Evolutionary conservation across 92 coral and sea anemone species (phyloP), one percentile per base, ranked within the genome.

Genomic region (Palythoa heliodiscus): DNA sequence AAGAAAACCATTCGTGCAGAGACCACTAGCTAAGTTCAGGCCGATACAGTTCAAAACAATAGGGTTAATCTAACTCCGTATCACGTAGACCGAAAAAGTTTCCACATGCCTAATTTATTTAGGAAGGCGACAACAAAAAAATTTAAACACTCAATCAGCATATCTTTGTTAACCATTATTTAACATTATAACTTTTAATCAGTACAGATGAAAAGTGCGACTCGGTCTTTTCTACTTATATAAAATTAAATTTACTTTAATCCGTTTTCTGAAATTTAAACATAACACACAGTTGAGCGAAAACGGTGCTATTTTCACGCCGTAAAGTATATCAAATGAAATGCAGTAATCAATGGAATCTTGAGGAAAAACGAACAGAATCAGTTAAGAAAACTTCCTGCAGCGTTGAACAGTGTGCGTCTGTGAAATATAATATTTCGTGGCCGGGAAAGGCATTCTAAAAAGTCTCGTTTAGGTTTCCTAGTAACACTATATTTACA

Each of bases 1-100:
- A 69, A 68, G 72, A 68, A 69, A 25, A 25, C 17, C 37, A 11
- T 64, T 64, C 70, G 70, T 64, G 70, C 70, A 64, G 19, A 64
- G 29, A n/a, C 24, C 6, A 0, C 11, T 64, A 15, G 3, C 11
- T 64, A 15, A 22, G 29, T 64, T 64, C 19, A 64, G 73, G 24
- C 9, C 11, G 29, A 69, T 14, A 69, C 7, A 29, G 0, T 11
- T 2, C 7, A 11, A 25, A 22, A 67, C 66, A 16, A 60, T 60
- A 52, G 15, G 61, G 22, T 63, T 23, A 63, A 63, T 22, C 15
- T 15, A 25, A 12, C 40, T 13, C 47, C 47, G 12, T 22, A 69
- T 69, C 73, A 69, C 73, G 73, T 69, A 69, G 73, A 29, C 43
- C 4, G 4, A 64, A 22, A 12, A 37, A 22, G 43, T 29, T 13